A percentile compares a stretch with the other conserved stretches of the same genome.
These are phyloP conservation scores for Drosophila saltans DNA, from an alignment of 1,140 invertebrate species.

Conservation along the genomic window DNA sequence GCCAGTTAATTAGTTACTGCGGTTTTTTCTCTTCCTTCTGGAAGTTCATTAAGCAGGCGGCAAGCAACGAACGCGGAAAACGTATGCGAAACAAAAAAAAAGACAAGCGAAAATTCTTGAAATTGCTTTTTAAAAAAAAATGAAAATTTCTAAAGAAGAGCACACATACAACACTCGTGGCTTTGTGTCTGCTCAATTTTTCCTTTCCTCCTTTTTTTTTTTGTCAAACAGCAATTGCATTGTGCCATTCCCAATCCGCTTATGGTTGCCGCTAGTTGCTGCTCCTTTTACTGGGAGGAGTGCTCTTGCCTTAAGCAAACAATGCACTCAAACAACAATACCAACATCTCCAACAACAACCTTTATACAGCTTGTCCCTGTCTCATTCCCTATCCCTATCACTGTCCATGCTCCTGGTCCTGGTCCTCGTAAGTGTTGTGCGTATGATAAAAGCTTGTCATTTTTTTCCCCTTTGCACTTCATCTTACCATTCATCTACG, in stretches of 20 bases:
- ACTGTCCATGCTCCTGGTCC: conserved; percentile 13
- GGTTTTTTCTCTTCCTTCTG: conserved; percentile 42
- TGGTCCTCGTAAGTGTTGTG: conserved; percentile 58
- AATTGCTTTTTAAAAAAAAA: conserved; percentile 64
- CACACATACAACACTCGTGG: conserved; percentile 24
- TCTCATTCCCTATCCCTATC: background rate
- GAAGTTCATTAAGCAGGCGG: conserved; percentile 60
- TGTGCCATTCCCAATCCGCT: conserved; percentile 75
- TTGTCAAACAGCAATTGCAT: conserved; percentile 68
- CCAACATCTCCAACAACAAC: conserved; percentile 42
- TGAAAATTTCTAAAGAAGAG: conserved; percentile 4
- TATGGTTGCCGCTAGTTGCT: conserved; percentile 43
- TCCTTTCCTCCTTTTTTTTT: conserved; percentile 45
- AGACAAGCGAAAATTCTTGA: conserved; percentile 51
- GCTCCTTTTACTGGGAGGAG: conserved; percentile 7
- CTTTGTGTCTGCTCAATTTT: conserved; percentile 63
- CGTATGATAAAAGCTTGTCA: conserved; percentile 71
- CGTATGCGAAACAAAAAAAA: background rate
- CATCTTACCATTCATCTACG: background rate
- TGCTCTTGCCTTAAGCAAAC: conserved; percentile 44
- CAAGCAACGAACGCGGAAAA: conserved; percentile 17
- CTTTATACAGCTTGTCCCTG: background rate
- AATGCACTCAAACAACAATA: conserved; percentile 63
- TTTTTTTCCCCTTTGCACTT: conserved; percentile 35
- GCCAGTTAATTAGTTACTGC: conserved; percentile 68